Evolutionary conservation across 2,113 vertebrate genomes (phyloP).

Genomic region (Acrocephalus arundinaceus): DNA sequence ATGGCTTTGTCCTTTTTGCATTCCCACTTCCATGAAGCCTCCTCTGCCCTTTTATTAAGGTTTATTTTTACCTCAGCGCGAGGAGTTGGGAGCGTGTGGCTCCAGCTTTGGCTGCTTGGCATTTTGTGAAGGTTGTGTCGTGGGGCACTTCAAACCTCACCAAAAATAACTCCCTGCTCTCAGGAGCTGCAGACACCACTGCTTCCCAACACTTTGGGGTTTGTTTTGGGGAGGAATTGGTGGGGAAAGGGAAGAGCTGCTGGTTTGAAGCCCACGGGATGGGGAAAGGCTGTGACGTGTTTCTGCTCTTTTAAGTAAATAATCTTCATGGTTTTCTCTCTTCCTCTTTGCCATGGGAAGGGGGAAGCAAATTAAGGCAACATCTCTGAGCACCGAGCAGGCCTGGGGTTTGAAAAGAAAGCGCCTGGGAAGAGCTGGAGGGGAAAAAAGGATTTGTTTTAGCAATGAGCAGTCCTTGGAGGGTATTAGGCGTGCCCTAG

Average conservation of each 20-base stretch:
- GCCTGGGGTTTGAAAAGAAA: neutral
- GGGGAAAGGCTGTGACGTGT: neutral
- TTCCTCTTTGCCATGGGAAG: neutral
- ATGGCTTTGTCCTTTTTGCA: neutral
- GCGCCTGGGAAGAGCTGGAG: neutral
- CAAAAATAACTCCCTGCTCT: slow-evolving; percentile 31
- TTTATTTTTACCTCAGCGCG: slow-evolving; percentile 56
- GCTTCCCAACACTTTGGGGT: neutral
- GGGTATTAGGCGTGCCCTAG: neutral
- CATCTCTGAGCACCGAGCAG: neutral
- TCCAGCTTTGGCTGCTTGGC: slow-evolving; percentile 46
- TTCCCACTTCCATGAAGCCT: slow-evolving; percentile 33
- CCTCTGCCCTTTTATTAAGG: slow-evolving; percentile 31
- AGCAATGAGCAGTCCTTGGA: neutral
- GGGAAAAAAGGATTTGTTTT: neutral
- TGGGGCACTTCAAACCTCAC: neutral
- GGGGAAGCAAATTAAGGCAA: neutral
- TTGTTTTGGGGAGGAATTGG: neutral
- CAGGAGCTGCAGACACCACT: neutral
- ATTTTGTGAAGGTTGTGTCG: slow-evolving; percentile 36
- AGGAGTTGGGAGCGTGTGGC: neutral
- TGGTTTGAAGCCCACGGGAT: neutral
- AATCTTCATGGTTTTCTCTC: neutral
- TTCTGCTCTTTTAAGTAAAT: neutral
- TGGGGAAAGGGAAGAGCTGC: neutral